These are phyloP conservation scores for Nemopilema nomurai DNA, from an alignment of 30 jellyfish, hydroid and myxozoan genomes.

Conservation along the genomic window DNA sequence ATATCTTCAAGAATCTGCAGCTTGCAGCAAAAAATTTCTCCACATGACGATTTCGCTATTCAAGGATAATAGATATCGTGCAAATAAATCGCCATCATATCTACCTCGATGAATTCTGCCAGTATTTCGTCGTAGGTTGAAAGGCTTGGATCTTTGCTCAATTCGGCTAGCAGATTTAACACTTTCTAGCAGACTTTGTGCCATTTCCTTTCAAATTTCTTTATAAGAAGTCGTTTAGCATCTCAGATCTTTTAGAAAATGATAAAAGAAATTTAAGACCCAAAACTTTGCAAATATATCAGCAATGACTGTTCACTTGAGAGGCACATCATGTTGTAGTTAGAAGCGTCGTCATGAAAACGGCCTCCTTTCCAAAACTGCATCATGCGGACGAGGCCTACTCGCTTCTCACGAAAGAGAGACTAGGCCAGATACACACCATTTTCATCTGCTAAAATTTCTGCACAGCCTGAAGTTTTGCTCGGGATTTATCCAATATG, in stretches of 20 bases:
- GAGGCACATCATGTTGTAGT: neutral
- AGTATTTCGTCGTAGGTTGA: neutral
- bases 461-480: too few species aligned
- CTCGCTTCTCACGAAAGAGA: too few species aligned
- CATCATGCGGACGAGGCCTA: neutral
- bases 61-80: too few species aligned
- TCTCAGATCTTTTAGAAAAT: neutral
- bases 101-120: neutral
- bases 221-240: neutral
- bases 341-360: neutral
- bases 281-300: neutral
- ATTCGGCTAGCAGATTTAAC: neutral
- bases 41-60: too few species aligned
- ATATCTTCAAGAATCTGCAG: too few species aligned
- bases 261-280: too few species aligned
- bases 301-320: neutral
- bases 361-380: neutral
- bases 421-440: too few species aligned
- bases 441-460: too few species aligned
- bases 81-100: neutral
- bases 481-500: neutral
- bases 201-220: neutral
- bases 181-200: neutral
- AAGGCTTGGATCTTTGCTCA: neutral
- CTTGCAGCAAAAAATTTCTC: too few species aligned